Percentiles rank a stretch among this genome's conserved stretches.
These are phyloP conservation scores for Drosophila nr. medialis DNA, from an alignment of 2,888 invertebrate species.

Conservation along the genomic window DNA sequence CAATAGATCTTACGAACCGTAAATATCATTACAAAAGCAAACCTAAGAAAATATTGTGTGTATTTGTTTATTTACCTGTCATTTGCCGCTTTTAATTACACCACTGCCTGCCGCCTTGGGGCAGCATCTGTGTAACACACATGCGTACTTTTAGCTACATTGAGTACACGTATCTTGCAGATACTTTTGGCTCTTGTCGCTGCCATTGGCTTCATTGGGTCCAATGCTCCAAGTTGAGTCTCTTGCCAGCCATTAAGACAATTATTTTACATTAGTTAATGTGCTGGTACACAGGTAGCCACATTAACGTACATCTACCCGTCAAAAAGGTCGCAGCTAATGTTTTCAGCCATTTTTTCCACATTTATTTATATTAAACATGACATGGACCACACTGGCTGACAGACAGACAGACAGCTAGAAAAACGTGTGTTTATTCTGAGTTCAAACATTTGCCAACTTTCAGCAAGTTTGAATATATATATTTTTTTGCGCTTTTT, in stretches of 20 bases:
- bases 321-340: slow-evolving; percentile 44
- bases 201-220: neutral
- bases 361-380: slow-evolving; percentile 62
- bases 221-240: slow-evolving; percentile 16
- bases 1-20: slow-evolving; percentile 43
- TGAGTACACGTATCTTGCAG: slow-evolving; percentile 47
- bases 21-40: slow-evolving; percentile 34
- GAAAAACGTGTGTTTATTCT: slow-evolving; percentile 51
- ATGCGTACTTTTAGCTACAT: slow-evolving; percentile 37
- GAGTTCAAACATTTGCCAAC: slow-evolving; percentile 49
- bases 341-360: slow-evolving; percentile 36
- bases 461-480: slow-evolving; percentile 20
- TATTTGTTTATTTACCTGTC: slow-evolving; percentile 54
- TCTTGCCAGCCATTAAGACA: slow-evolving; percentile 56
- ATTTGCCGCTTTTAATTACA: slow-evolving; percentile 77
- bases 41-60: slow-evolving; percentile 8
- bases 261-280: slow-evolving; percentile 64
- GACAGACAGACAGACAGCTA: neutral
- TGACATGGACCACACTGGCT: slow-evolving; percentile 31
- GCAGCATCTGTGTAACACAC: slow-evolving; percentile 16
- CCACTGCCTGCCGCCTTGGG: slow-evolving; percentile 25
- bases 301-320: slow-evolving; percentile 4
- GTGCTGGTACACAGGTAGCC: slow-evolving; percentile 26
- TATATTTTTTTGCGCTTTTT: neutral
- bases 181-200: slow-evolving; percentile 49